phyloP scores from a whole-genome alignment of 2,888 invertebrate species.

The Pardosa pseudoannulata region DNA sequence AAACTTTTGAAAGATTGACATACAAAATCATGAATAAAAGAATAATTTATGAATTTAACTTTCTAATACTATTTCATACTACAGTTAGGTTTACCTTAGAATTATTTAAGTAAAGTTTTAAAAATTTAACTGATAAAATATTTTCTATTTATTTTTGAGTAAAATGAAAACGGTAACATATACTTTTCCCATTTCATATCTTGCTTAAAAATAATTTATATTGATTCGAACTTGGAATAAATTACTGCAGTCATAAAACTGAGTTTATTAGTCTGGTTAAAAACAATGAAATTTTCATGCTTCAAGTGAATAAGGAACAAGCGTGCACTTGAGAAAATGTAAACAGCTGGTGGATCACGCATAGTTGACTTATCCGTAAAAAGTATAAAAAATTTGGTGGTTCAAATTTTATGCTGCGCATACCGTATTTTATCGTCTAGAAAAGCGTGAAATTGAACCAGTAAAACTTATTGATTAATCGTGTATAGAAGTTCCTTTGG shows the following conservation, averaged over 20 bases:
- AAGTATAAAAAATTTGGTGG: neutral
- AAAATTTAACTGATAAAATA: no score
- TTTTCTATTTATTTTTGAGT: no score
- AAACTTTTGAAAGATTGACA: no score
- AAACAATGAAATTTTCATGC: neutral
- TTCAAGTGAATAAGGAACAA: neutral
- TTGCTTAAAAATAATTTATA: neutral
- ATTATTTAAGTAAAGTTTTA: no score
- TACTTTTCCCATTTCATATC: neutral
- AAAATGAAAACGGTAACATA: no score
- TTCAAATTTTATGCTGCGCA: neutral
- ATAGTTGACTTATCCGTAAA: neutral
- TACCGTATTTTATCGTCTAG: neutral
- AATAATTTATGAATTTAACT: no score
- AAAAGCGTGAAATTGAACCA: neutral
- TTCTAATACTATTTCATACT: no score
- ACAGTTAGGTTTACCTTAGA: no score
- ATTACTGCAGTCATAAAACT: neutral
- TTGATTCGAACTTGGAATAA: neutral
- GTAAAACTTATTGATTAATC: neutral
- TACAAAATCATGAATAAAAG: no score
- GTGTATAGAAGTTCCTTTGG: neutral
- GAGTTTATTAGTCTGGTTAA: neutral
- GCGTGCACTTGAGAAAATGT: neutral
- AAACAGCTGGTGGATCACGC: neutral